phyloP scores from a whole-genome alignment of 2,888 invertebrate species.

The Baccha elongata region DNA sequence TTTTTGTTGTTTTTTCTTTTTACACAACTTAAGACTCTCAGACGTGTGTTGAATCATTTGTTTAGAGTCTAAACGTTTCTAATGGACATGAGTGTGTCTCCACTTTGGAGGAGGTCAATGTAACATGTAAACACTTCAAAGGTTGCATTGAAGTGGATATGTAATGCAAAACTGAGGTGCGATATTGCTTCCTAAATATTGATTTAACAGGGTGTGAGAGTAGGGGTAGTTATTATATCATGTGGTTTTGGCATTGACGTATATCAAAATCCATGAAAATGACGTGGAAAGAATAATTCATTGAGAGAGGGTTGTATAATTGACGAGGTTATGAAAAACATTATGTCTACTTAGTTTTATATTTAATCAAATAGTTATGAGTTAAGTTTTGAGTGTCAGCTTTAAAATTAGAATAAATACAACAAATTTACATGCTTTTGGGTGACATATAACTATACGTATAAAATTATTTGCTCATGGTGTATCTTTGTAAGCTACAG shows the following conservation, averaged over 20 bases:
- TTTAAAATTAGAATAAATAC: slow-evolving; percentile 19
- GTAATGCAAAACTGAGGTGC: slow-evolving; percentile 25
- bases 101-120: slow-evolving; percentile 63
- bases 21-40: slow-evolving; percentile 36
- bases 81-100: slow-evolving; percentile 40
- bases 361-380: slow-evolving; percentile 6
- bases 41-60: slow-evolving; percentile 61
- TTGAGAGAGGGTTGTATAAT: slow-evolving; percentile 10
- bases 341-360: not conserved
- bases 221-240: slow-evolving; percentile 8
- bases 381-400: slow-evolving; percentile 30
- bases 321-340: not conserved
- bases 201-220: slow-evolving; percentile 32
- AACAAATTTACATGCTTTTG: slow-evolving; percentile 1
- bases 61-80: slow-evolving; percentile 38
- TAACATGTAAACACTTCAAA: slow-evolving; percentile 68
- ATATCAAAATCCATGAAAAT: slow-evolving; percentile 1
- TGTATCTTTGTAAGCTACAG: no score
- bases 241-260: slow-evolving; percentile 35
- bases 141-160: slow-evolving; percentile 50
- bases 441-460: no score
- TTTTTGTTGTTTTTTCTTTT: not conserved
- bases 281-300: slow-evolving; percentile 1
- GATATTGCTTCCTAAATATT: slow-evolving; percentile 51
- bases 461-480: no score